Percentiles rank a stretch among this genome's conserved stretches.
Conservation (phyloP, 2,797 vertebrate species). For the Sebastes matsubarae region DNA sequence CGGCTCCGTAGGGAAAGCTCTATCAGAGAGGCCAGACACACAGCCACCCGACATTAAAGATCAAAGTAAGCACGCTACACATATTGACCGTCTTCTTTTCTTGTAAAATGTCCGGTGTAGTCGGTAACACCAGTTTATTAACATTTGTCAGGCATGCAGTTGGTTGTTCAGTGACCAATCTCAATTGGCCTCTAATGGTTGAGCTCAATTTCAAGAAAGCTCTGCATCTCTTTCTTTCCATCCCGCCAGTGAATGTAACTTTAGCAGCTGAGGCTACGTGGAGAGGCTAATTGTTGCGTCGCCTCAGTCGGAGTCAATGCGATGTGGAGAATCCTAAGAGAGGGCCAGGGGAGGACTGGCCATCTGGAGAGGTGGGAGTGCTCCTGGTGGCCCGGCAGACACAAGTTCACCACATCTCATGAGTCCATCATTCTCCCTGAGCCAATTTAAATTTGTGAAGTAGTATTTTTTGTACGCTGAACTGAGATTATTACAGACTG, state of each 20-base stretch:
- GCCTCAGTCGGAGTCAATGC: conserved; percentile 32
- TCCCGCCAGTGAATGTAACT: conserved; percentile 17
- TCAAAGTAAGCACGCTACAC: too few relatives aligned
- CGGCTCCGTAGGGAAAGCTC: too few relatives aligned
- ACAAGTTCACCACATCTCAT: conserved; percentile 36
- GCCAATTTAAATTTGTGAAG: conserved; percentile 40
- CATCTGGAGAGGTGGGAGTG: conserved; percentile 62
- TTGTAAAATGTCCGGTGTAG: too few relatives aligned
- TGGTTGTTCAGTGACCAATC: neutral
- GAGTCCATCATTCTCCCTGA: conserved; percentile 31
- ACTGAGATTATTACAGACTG: conserved; percentile 23
- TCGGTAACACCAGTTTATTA: too few relatives aligned
- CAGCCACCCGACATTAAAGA: too few relatives aligned
- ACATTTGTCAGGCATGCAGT: neutral
- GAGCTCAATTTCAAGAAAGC: conserved; percentile 8
- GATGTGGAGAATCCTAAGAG: conserved; percentile 35
- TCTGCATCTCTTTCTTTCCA: neutral
- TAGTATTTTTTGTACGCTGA: conserved; percentile 27
- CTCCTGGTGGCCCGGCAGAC: conserved; percentile 44
- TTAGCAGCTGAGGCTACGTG: conserved; percentile 45
- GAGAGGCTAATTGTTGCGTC: conserved; percentile 57
- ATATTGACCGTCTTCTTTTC: too few relatives aligned
- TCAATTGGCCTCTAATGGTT: neutral
- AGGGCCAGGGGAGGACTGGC: conserved; percentile 36
- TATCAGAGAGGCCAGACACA: too few relatives aligned